Base-by-base conservation (phyloP, 1,140 invertebrate genomes). In the Hypothenemus hampei region DNA sequence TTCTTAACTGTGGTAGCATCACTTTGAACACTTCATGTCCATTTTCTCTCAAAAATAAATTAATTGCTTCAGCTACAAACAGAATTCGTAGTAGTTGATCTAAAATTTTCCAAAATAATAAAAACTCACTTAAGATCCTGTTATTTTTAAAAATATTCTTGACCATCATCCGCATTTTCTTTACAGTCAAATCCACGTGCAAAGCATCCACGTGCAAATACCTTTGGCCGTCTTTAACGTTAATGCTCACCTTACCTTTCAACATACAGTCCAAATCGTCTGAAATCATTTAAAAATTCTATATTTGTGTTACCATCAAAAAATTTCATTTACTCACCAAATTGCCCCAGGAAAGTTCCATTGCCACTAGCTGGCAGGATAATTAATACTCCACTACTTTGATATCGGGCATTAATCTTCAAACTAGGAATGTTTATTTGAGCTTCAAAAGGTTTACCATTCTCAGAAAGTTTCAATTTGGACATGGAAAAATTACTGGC, bases 321-420 rank as follows among this genome's bases (percentile, higher is more conserved):
- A 35, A 45, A 45, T 21, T 57, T 40, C 5, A 4, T 19, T 19
- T 29, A 26, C 18, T 64, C 68, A 80, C 78, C 77, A 60, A 87
- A 82, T 33, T 74, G 69, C 11, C 80, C 83, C 63, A 84, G 77
- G 65, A 86, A 86, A 2, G 82, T 83, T 22, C 84, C 84, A 46
- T 82, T 83, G 37, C 84, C 84, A 58, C 79, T 83, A 3, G 84
- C 84, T 8, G 84, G 84, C 26, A 87, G 73, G 43, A 86, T 85
- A 41, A 87, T 75, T 18, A 87, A 68, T 3, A 86, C 77, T 0
- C 84, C 84, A 41, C 79, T 81, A 63, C 84, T 85, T n/a, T 78
- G 77, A 69, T 87, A 87, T 62, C 80, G 78, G 2, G 84, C 77
- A 59, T 82, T 77, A 58, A 87, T 80, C 62, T 76, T 75, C 62